A percentile compares a stretch with the other conserved stretches of the same genome.
Conservation (phyloP, 2,113 vertebrate species). For the Vicugna pacos region DNA sequence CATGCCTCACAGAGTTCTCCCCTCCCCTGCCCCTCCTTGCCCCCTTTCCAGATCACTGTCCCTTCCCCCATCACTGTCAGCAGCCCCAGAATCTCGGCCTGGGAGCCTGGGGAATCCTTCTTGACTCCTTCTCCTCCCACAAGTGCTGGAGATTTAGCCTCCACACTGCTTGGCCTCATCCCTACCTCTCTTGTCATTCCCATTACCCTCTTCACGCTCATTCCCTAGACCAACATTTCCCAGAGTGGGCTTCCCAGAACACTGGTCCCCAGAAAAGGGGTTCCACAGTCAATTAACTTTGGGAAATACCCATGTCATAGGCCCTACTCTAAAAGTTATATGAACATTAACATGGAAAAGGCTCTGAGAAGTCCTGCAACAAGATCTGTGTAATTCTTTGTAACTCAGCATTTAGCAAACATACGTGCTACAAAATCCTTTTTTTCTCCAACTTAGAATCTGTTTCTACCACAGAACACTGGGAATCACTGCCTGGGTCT, state of each 20-base stretch:
- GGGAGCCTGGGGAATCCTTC: neutral
- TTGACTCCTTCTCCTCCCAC: neutral
- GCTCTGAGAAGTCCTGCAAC: neutral
- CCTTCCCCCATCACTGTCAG: neutral
- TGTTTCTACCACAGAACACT: neutral
- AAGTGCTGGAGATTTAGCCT: neutral
- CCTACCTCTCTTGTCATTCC: neutral
- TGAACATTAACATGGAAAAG: neutral
- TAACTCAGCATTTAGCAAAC: neutral
- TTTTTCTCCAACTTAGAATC: neutral
- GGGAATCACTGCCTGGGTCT: neutral
- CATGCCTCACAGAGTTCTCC: neutral
- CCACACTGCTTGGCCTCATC: neutral
- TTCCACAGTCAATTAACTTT: neutral
- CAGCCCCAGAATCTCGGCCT: neutral
- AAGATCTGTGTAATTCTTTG: neutral
- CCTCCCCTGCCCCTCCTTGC: rapidly evolving
- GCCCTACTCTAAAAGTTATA: neutral
- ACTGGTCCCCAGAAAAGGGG: neutral
- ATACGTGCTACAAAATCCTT: neutral
- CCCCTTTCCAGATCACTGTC: neutral
- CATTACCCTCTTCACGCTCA: neutral
- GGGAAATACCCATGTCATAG: neutral
- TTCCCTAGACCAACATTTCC: neutral
- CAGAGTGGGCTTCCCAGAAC: neutral